These are phyloP conservation scores for Oreortyx pictus DNA, from an alignment of 2,797 vertebrate species.

Conservation along the genomic window DNA sequence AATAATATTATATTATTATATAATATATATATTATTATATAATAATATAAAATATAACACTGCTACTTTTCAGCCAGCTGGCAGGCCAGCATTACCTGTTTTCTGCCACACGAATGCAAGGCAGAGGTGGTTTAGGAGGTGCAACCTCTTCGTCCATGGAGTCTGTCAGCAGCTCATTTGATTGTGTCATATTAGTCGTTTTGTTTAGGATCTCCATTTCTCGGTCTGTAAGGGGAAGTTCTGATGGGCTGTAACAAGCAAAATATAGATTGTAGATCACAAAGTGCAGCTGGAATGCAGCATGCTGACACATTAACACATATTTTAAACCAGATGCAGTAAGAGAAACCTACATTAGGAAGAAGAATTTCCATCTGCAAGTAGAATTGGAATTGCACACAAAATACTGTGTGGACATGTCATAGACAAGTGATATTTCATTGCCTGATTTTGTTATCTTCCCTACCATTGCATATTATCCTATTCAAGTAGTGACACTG, in stretches of 20 bases:
- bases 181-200: constrained; percentile 76
- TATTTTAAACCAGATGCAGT: neutral
- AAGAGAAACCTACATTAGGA: neutral
- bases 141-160: constrained; percentile 88
- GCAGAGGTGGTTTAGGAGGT: constrained; percentile 95
- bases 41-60: no score
- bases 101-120: constrained; percentile 93
- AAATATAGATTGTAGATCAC: neutral
- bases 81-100: constrained; percentile 84
- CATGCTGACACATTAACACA: neutral
- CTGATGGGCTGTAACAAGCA: constrained; percentile 80
- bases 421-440: neutral
- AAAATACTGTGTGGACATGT: neutral
- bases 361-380: constrained; percentile 15
- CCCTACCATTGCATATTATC: neutral
- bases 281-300: constrained; percentile 8
- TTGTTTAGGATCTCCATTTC: constrained; percentile 91
- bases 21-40: no score
- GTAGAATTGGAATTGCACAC: neutral
- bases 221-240: constrained; percentile 87
- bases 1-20: no score
- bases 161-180: constrained; percentile 83
- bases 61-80: neutral
- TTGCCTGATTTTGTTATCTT: neutral
- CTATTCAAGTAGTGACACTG: neutral